A percentile compares a stretch with the other conserved stretches of the same genome.
phyloP scores from a whole-genome alignment of 2,113 vertebrate species.

The Burhinus bistriatus region DNA sequence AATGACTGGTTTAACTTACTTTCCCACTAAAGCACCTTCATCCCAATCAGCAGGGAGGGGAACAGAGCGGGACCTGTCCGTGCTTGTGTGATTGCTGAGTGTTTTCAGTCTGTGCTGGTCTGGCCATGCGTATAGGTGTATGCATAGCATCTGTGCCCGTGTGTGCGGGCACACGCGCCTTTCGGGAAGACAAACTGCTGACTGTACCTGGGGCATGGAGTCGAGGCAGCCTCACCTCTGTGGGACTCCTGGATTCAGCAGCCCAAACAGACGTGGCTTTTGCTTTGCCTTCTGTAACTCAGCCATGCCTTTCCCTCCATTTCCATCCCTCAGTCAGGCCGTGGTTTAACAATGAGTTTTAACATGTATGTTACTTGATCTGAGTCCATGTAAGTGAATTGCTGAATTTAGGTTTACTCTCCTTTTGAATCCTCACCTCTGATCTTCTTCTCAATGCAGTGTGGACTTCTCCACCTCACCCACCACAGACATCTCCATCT shows the following conservation, averaged over 20 bases:
- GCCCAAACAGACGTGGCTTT: not conserved
- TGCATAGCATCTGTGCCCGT: rapidly evolving
- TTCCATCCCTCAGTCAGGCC: not conserved
- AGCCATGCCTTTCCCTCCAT: not conserved
- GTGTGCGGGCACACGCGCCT: rapidly evolving
- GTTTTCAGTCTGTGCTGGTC: not conserved
- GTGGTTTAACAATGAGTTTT: not conserved
- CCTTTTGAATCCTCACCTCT: not conserved
- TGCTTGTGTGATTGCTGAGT: not conserved
- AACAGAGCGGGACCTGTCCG: not conserved
- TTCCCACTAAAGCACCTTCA: not conserved
- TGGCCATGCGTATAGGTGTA: not conserved
- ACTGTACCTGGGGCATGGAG: not conserved
- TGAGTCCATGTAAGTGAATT: not conserved
- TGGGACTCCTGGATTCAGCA: not conserved
- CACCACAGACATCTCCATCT: not conserved
- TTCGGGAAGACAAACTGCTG: not conserved
- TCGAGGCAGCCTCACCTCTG: not conserved
- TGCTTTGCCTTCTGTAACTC: not conserved
- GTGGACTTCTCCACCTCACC: not conserved
- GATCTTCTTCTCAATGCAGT: not conserved
- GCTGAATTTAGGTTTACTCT: not conserved
- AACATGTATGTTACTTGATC: not conserved
- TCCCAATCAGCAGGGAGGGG: not conserved
- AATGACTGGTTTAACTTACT: not conserved